phyloP scores from a whole-genome alignment of 35 echinoderm and acorn worm species.

The Anneissia japonica region DNA sequence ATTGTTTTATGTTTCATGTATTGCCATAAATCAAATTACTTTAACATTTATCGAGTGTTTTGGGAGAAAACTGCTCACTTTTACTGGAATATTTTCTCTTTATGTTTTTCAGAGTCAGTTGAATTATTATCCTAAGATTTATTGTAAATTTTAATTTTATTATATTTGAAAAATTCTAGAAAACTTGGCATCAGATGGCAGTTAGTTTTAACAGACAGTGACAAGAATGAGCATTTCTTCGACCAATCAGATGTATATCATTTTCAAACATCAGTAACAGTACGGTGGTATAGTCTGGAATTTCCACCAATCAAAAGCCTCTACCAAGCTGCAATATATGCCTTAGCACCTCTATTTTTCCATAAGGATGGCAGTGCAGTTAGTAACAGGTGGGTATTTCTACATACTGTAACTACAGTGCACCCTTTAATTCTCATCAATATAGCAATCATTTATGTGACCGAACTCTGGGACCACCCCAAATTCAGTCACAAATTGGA shows the following conservation, averaged over 20 bases:
- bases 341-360: slow-evolving; percentile 52
- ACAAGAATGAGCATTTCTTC: slow-evolving; percentile 27
- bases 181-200: slow-evolving; percentile 65
- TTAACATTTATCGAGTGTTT: background rate
- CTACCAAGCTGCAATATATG: slow-evolving; percentile 29
- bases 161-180: background rate
- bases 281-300: slow-evolving; percentile 61
- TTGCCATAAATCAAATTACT: background rate
- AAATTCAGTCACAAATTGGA: no score
- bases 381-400: slow-evolving; percentile 19
- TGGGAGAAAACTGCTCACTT: background rate
- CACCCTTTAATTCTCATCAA: no score
- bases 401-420: background rate
- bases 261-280: slow-evolving; percentile 49
- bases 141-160: background rate
- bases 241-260: slow-evolving; percentile 38
- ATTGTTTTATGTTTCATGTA: background rate
- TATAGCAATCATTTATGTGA: no score
- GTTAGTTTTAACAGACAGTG: slow-evolving; percentile 44
- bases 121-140: background rate
- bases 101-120: background rate
- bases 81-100: background rate
- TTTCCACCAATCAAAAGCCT: slow-evolving; percentile 53
- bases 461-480: no score
- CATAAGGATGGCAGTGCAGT: slow-evolving; percentile 39